Conservation (phyloP, 2,888 invertebrate genomes). For the Drosophila atripex region DNA sequence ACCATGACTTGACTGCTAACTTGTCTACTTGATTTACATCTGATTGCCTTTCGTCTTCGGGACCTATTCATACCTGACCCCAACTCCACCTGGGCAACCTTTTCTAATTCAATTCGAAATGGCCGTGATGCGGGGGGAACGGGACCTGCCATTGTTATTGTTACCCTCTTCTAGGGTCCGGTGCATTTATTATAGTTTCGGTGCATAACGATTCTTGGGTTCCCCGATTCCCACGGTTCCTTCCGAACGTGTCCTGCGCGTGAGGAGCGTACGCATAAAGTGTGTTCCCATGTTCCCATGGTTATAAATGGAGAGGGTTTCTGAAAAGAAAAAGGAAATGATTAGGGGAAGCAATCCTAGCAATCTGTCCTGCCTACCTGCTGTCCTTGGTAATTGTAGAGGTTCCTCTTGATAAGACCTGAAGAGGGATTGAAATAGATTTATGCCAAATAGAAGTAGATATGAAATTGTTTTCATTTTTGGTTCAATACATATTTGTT, state of each 20-base stretch:
- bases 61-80: conserved; percentile 18
- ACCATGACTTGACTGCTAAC: conserved; percentile 34
- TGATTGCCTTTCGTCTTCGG: conserved; percentile 31
- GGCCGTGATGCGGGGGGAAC: conserved; percentile 14
- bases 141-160: conserved; percentile 16
- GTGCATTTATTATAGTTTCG: conserved; percentile 32
- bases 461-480: not conserved
- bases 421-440: conserved; percentile 15
- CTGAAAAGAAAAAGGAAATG: conserved; percentile 25
- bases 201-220: conserved; percentile 23
- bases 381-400: conserved; percentile 23
- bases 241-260: conserved; percentile 43
- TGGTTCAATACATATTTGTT: not conserved
- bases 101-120: conserved; percentile 43
- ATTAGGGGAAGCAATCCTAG: conserved; percentile 39
- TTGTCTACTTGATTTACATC: conserved; percentile 36
- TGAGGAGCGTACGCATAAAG: conserved; percentile 47
- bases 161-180: conserved; percentile 36
- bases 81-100: conserved; percentile 38
- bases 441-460: conserved; percentile 20
- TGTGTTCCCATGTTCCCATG: conserved; percentile 38
- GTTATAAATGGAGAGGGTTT: conserved; percentile 13
- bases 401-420: conserved; percentile 35
- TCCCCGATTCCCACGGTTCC: conserved; percentile 40
- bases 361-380: conserved; percentile 21